Conservation (phyloP, 1,140 invertebrate species). For the Calephelis virginiensis region DNA sequence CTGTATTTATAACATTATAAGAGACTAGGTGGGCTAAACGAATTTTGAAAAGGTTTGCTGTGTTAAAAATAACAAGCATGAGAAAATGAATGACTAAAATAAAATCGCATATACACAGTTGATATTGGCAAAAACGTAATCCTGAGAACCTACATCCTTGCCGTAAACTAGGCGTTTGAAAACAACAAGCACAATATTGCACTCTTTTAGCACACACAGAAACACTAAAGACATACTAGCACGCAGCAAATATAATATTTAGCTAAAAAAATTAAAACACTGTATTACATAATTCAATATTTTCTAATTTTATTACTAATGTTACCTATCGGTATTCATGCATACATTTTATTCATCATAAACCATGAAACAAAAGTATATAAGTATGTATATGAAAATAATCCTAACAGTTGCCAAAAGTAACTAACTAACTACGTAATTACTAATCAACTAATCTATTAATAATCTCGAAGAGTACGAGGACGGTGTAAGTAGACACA, state of each 20-base stretch:
- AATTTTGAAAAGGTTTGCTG: conserved; percentile 53
- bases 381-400: conserved; percentile 35
- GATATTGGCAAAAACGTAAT: background rate
- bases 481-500: conserved; percentile 76
- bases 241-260: conserved; percentile 27
- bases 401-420: conserved; percentile 67
- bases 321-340: conserved; percentile 44
- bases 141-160: background rate
- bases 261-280: conserved; percentile 25
- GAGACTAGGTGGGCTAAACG: conserved; percentile 74
- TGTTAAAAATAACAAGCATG: conserved; percentile 20
- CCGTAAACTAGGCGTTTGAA: conserved; percentile 7
- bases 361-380: conserved; percentile 42
- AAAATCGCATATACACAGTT: conserved; percentile 16
- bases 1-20: conserved; percentile 63
- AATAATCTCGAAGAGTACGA: conserved; percentile 76
- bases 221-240: conserved; percentile 27
- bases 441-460: conserved; percentile 61
- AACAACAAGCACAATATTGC: conserved; percentile 29
- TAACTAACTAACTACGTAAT: conserved; percentile 60
- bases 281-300: conserved; percentile 33
- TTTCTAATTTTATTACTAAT: conserved; percentile 43
- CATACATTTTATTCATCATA: conserved; percentile 40
- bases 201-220: conserved; percentile 30
- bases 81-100: conserved; percentile 14